Percentiles rank a stretch among this genome's conserved stretches.
Evolutionary conservation across 2,888 invertebrate genomes (phyloP).

Genomic region (Hypsopygia costalis): DNA sequence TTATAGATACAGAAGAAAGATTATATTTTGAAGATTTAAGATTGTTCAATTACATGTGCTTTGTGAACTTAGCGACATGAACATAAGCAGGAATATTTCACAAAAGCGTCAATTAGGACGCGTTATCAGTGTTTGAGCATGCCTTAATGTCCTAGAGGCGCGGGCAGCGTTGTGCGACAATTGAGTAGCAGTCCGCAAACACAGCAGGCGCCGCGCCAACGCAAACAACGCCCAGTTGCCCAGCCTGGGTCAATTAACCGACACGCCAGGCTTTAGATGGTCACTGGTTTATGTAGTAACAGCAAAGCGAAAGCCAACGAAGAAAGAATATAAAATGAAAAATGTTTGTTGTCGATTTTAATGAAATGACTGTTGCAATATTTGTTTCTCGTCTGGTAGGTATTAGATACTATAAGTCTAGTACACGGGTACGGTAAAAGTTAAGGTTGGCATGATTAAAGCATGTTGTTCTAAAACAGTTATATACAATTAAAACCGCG

Average conservation of each 20-base stretch:
- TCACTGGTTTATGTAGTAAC: neutral
- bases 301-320: neutral
- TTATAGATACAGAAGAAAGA: no score
- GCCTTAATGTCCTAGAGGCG: neutral
- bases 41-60: no score
- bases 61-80: neutral
- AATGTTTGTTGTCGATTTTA: neutral
- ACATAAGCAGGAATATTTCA: no score
- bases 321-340: neutral
- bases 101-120: neutral
- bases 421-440: no score
- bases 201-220: slow-evolving; percentile 16
- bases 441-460: no score
- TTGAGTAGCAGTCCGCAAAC: slow-evolving; percentile 46
- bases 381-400: no score
- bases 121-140: slow-evolving; percentile 6
- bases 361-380: no score
- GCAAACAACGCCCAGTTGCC: slow-evolving; percentile 38
- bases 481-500: no score
- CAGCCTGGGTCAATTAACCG: slow-evolving; percentile 49
- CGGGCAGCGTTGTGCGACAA: slow-evolving; percentile 37
- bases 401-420: no score
- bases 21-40: no score
- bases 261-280: slow-evolving; percentile 25
- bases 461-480: no score